These are phyloP conservation scores for Dyspetes luteomarginatus DNA, from an alignment of 2,888 invertebrate species.

Conservation along the genomic window DNA sequence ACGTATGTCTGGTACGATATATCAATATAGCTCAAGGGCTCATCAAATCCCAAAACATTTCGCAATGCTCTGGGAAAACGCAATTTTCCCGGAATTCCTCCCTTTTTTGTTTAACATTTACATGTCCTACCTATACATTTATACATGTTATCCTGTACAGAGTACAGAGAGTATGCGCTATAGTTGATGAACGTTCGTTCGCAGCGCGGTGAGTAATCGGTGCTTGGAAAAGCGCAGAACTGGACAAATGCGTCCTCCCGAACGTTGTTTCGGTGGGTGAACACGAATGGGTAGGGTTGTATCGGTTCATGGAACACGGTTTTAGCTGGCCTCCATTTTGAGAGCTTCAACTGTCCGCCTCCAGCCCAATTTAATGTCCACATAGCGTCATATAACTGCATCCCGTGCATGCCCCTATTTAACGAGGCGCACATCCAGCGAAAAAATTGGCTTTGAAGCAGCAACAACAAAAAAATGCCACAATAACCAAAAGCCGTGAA, in stretches of 20 bases:
- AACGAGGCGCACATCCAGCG: constrained; percentile 7
- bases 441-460: too few species aligned
- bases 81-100: constrained; percentile 39
- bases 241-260: constrained; percentile 66
- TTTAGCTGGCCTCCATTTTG: constrained; percentile 34
- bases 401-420: constrained; percentile 22
- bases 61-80: constrained; percentile 55
- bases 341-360: constrained; percentile 35
- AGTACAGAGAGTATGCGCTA: constrained; percentile 26
- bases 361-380: constrained; percentile 29
- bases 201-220: constrained; percentile 62
- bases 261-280: constrained; percentile 65
- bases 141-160: neutral
- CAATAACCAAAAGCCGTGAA: too few species aligned
- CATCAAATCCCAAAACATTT: constrained; percentile 67
- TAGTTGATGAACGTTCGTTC: constrained; percentile 42
- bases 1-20: constrained; percentile 7
- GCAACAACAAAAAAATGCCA: too few species aligned
- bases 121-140: constrained; percentile 10
- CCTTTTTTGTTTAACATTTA: constrained; percentile 41
- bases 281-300: constrained; percentile 65
- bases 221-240: constrained; percentile 64
- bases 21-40: constrained; percentile 58
- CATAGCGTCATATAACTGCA: constrained; percentile 5
- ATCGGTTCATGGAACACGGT: constrained; percentile 62